These are phyloP conservation scores for Microchirus variegatus DNA, from an alignment of 2,797 vertebrate species.

Conservation along the genomic window DNA sequence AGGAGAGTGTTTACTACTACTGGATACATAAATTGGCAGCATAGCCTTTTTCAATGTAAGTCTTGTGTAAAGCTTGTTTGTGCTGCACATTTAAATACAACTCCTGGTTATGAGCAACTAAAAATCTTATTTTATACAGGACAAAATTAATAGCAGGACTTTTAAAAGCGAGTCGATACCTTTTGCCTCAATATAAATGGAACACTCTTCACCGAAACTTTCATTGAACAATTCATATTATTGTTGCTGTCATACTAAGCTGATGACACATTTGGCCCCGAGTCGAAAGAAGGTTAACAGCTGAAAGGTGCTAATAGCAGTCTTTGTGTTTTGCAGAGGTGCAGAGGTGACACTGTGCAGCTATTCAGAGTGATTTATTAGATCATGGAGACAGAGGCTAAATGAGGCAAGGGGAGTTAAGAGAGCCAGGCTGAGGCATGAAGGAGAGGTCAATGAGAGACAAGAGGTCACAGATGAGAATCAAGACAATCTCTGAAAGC, in stretches of 20 bases:
- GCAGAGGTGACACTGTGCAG: neutral
- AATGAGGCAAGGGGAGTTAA: constrained; percentile 12
- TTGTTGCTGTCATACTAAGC: neutral
- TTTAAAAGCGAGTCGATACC: no score
- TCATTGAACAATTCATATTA: neutral
- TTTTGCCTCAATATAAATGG: no score
- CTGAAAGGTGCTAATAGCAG: constrained; percentile 19
- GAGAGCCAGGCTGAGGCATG: constrained; percentile 36
- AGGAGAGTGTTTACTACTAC: no score
- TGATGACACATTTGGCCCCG: constrained; percentile 8
- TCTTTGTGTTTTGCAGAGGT: constrained; percentile 24
- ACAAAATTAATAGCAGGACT: no score
- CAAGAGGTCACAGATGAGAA: constrained; percentile 35
- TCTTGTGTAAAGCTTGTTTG: no score
- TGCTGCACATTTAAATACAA: no score
- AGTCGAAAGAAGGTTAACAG: constrained; percentile 45
- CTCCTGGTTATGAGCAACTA: no score
- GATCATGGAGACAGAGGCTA: constrained; percentile 1
- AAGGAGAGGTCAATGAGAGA: constrained; percentile 37
- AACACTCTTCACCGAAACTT: no score
- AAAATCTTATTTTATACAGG: no score
- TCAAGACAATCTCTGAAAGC: neutral
- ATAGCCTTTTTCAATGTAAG: no score
- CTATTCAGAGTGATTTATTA: constrained; percentile 31
- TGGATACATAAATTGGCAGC: no score